Evolutionary conservation across 2,797 vertebrate genomes (phyloP).

Genomic region (Austrolebias charrua): DNA sequence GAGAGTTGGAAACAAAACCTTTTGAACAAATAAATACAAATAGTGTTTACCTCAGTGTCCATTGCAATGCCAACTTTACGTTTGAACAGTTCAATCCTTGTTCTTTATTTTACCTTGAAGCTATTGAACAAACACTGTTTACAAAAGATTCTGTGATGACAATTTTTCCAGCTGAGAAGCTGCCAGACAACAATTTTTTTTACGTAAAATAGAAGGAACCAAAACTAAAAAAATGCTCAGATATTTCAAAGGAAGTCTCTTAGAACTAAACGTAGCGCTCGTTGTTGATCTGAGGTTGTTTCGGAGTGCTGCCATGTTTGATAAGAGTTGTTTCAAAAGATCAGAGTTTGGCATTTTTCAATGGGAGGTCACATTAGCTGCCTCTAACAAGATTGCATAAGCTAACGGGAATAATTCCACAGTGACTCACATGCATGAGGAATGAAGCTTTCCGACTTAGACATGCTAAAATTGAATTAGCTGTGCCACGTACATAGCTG

Average conservation of each 20-base stretch:
- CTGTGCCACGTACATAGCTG: slow-evolving; percentile 40
- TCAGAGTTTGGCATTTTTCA: slow-evolving; percentile 32
- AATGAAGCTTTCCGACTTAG: slow-evolving; percentile 30
- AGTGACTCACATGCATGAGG: slow-evolving; percentile 52
- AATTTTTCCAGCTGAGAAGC: no score
- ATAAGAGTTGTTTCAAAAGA: slow-evolving; percentile 30
- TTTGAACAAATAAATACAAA: background rate
- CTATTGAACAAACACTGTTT: background rate
- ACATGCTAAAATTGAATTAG: slow-evolving; percentile 54
- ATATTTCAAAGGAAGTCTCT: no score
- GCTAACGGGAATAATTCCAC: slow-evolving; percentile 50
- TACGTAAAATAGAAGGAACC: background rate
- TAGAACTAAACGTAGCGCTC: no score
- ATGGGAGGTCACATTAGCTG: slow-evolving; percentile 37
- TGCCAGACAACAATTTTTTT: background rate
- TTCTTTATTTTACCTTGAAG: background rate
- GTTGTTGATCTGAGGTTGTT: background rate
- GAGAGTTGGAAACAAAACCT: background rate
- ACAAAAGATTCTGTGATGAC: background rate
- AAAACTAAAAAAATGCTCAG: background rate
- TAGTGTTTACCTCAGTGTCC: background rate
- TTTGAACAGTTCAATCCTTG: background rate
- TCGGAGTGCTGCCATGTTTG: slow-evolving; percentile 27
- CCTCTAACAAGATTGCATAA: slow-evolving; percentile 51
- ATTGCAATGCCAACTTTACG: background rate